Conservation (phyloP, 2,797 vertebrate species). For the Sphenopsis melanotis region DNA sequence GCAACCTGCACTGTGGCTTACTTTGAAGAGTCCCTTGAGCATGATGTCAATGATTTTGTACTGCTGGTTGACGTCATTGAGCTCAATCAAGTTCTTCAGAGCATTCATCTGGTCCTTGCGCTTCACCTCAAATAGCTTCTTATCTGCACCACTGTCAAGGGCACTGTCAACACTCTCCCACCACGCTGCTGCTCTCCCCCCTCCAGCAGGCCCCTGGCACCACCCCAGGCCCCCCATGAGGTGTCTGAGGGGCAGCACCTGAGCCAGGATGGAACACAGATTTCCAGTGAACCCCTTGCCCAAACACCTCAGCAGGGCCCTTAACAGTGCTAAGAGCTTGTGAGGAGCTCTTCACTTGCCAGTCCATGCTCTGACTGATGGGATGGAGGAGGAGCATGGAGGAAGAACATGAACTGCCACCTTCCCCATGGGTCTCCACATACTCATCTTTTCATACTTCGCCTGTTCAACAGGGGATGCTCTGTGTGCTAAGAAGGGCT, state of each 20-base stretch:
- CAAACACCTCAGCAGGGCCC: background rate
- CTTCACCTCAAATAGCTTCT: conserved; percentile 96
- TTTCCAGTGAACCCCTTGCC: background rate
- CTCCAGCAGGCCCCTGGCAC: fast-evolving
- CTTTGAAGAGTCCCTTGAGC: conserved; percentile 98
- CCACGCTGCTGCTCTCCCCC: background rate
- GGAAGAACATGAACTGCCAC: background rate
- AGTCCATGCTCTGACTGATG: background rate
- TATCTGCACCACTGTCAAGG: conserved; percentile 83
- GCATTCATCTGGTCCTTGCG: conserved; percentile 95
- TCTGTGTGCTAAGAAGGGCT: background rate
- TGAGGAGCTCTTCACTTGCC: background rate
- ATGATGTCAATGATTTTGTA: conserved; percentile 99
- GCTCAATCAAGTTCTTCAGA: conserved; percentile 93
- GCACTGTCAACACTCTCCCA: background rate
- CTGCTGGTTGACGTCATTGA: conserved; percentile 95
- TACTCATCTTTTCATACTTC: background rate
- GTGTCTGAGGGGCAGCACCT: background rate
- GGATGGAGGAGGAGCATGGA: background rate
- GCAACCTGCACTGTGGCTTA: background rate
- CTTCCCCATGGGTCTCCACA: background rate
- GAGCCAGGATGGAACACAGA: background rate
- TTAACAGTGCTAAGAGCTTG: background rate
- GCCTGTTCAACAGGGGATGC: background rate
- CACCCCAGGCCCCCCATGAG: fast-evolving